Percentiles rank a stretch among this genome's conserved stretches.
These are phyloP conservation scores for Podarcis lilfordi DNA, from an alignment of 2,797 vertebrate species.

Conservation along the genomic window DNA sequence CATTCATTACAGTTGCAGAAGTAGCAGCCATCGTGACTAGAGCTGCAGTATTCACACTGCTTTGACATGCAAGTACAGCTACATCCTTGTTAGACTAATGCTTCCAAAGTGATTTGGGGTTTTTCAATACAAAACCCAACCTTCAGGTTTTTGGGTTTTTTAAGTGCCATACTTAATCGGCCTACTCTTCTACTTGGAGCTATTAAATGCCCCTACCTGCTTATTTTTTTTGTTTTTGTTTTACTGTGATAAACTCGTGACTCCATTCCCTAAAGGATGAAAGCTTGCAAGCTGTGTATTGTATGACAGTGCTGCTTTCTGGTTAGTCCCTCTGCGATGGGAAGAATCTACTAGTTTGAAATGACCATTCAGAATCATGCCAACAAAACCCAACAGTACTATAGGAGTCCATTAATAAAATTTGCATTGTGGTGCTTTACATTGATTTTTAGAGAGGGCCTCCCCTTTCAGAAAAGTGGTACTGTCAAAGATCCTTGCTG, in stretches of 20 bases:
- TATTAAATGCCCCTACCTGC: constrained; percentile 30
- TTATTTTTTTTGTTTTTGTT: constrained; percentile 35
- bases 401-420: constrained; percentile 58
- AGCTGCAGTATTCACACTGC: not conserved
- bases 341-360: constrained; percentile 50
- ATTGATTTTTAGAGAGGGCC: constrained; percentile 67
- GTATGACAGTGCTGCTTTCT: constrained; percentile 54
- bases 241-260: constrained; percentile 47
- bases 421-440: constrained; percentile 67
- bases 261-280: constrained; percentile 44
- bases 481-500: constrained; percentile 67
- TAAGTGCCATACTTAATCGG: not conserved
- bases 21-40: not conserved
- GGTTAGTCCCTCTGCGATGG: constrained; percentile 67
- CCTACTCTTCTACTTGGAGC: not conserved
- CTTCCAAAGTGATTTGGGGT: not conserved
- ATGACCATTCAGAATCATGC: constrained; percentile 57
- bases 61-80: not conserved
- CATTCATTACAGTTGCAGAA: not conserved
- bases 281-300: constrained; percentile 30
- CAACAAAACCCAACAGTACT: constrained; percentile 55
- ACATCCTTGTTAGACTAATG: too few species aligned
- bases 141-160: not conserved
- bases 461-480: constrained; percentile 53
- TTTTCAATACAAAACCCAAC: constrained; percentile 17